phyloP scores from a whole-genome alignment of 2,113 vertebrate genomes.

The Boulengeromyrus knoepffleri region DNA sequence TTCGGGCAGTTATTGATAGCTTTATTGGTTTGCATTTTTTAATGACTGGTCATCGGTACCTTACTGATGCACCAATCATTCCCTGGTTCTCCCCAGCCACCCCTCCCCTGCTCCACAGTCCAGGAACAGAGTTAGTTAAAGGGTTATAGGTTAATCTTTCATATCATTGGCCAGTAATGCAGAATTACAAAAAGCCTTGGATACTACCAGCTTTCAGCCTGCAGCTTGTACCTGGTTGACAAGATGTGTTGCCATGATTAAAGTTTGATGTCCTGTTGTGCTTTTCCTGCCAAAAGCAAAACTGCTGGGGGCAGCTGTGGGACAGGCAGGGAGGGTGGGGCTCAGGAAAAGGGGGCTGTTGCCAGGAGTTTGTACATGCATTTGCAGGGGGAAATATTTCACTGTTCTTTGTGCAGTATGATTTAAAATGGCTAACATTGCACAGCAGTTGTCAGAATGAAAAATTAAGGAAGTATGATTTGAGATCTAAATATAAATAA shows the following conservation, averaged over 20 bases:
- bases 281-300: neutral
- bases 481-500: neutral
- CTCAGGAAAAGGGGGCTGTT: neutral
- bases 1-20: neutral
- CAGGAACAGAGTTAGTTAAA: neutral
- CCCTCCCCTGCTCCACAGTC: neutral
- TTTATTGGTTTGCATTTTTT: neutral
- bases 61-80: neutral
- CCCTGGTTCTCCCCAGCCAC: neutral
- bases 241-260: neutral
- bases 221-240: neutral
- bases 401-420: neutral
- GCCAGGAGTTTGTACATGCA: neutral
- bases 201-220: neutral
- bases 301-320: neutral
- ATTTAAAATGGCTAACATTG: neutral
- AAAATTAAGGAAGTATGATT: neutral
- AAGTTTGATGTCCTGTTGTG: neutral
- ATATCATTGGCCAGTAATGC: neutral
- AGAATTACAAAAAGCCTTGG: neutral
- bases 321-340: neutral
- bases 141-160: neutral
- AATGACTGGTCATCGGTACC: neutral
- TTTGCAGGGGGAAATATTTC: neutral
- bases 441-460: neutral